These are phyloP conservation scores for Myocastor coypus DNA, from an alignment of 2,113 vertebrate genomes.

Conservation along the genomic window DNA sequence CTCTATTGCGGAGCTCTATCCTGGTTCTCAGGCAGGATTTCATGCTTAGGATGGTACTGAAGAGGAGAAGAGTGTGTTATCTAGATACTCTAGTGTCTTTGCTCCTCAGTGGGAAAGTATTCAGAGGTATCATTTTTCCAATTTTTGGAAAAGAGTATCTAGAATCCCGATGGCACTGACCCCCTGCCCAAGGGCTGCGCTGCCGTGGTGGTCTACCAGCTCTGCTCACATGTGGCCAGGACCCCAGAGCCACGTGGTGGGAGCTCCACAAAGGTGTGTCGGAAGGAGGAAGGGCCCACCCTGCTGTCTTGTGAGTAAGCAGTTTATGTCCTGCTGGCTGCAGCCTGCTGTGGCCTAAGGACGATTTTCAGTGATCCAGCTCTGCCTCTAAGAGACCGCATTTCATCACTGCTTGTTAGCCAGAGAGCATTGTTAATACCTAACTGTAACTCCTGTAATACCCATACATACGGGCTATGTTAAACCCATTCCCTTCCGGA, in stretches of 20 bases:
- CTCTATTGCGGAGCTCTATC: background rate
- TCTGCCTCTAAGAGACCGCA: constrained; percentile 58
- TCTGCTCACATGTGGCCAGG: constrained; percentile 52
- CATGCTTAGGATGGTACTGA: background rate
- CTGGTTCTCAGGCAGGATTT: background rate
- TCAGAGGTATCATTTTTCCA: background rate
- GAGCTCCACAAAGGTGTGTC: constrained; percentile 33
- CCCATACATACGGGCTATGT: background rate
- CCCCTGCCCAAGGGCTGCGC: constrained; percentile 8
- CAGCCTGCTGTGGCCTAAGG: constrained; percentile 43
- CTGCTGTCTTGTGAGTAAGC: constrained; percentile 64
- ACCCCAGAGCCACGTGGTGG: constrained; percentile 58
- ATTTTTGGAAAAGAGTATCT: background rate
- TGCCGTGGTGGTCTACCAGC: background rate
- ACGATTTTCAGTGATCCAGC: constrained; percentile 64
- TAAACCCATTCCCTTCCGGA: constrained; percentile 40
- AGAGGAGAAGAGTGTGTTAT: background rate
- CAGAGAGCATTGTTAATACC: constrained; percentile 45
- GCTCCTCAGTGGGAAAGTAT: background rate
- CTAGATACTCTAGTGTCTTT: background rate
- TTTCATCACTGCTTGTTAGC: constrained; percentile 72
- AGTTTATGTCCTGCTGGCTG: constrained; percentile 62
- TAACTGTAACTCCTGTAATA: constrained; percentile 28
- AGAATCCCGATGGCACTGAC: background rate
- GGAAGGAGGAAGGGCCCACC: constrained; percentile 19